Evolutionary conservation across 2,888 invertebrate genomes (phyloP).

Genomic region (Metacarcinus magister): DNA sequence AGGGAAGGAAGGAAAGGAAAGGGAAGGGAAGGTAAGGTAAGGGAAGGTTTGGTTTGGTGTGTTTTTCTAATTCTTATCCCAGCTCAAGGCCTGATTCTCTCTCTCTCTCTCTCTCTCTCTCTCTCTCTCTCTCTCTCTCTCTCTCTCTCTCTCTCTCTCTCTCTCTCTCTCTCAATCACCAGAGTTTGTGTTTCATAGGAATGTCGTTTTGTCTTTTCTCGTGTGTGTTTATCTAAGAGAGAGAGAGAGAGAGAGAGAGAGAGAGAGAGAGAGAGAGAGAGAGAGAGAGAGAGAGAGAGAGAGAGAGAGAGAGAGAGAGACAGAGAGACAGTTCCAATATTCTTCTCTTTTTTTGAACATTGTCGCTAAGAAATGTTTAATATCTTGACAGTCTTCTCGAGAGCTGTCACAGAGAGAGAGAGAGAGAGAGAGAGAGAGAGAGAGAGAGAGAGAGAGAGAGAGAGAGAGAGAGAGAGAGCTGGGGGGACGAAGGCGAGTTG

Average conservation of each 20-base stretch:
- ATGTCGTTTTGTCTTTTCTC: too few relatives aligned
- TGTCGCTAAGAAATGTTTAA: conserved; percentile 39
- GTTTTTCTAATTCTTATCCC: neutral
- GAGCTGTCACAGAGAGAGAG: neutral
- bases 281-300: conserved; percentile 57
- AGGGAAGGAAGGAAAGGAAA: neutral
- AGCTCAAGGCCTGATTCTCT: neutral
- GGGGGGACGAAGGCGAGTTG: neutral
- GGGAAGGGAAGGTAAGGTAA: neutral
- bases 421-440: conserved; percentile 26
- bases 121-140: conserved; percentile 36
- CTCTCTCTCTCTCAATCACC: too few relatives aligned
- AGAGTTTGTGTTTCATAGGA: neutral
- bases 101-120: conserved; percentile 59
- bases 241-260: conserved; percentile 66
- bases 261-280: conserved; percentile 68
- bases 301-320: conserved; percentile 37
- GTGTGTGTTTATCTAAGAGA: neutral
- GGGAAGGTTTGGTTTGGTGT: too few relatives aligned
- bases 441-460: conserved; percentile 19
- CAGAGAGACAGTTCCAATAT: neutral
- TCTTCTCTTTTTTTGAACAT: neutral
- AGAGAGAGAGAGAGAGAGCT: neutral
- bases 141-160: too few relatives aligned
- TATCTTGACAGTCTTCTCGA: conserved; percentile 45